Evolutionary conservation across 2,113 vertebrate genomes (phyloP).

Genomic region (Vanacampus margaritifer): DNA sequence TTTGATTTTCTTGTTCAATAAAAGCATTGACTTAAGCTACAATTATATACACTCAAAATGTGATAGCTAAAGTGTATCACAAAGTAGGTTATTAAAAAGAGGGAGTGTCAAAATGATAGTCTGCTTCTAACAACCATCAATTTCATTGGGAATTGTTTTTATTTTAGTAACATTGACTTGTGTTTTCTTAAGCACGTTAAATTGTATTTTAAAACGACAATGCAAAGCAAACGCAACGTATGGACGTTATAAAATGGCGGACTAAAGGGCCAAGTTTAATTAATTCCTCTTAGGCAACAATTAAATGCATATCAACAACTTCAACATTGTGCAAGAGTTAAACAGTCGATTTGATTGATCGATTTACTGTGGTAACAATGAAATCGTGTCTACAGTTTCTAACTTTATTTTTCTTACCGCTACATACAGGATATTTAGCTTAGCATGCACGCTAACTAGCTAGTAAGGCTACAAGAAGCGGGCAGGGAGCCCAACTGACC

Average conservation of each 20-base stretch:
- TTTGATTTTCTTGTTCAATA: too few relatives aligned
- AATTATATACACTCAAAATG: too few relatives aligned
- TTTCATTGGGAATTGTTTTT: too few relatives aligned
- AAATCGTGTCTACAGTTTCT: too few relatives aligned
- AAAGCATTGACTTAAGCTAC: too few relatives aligned
- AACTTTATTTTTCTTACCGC: not conserved
- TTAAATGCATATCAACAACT: not conserved
- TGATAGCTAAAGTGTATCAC: too few relatives aligned
- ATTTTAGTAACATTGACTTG: too few relatives aligned
- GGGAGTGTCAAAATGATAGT: too few relatives aligned
- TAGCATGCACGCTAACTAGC: not conserved
- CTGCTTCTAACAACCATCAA: too few relatives aligned
- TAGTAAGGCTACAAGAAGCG: not conserved
- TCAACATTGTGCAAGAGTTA: not conserved
- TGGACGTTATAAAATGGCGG: not conserved
- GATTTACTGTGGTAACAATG: not conserved
- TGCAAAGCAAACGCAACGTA: not conserved
- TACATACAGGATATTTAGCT: accelerated
- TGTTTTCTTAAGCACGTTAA: not conserved
- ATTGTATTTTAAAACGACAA: not conserved
- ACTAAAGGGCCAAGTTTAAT: not conserved
- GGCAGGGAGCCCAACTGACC: constrained; percentile 26
- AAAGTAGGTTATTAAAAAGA: too few relatives aligned
- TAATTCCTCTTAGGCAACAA: not conserved
- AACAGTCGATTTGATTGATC: not conserved